These are phyloP conservation scores for Polymixis flavicincta DNA, from an alignment of 2,888 invertebrate genomes.

Conservation along the genomic window DNA sequence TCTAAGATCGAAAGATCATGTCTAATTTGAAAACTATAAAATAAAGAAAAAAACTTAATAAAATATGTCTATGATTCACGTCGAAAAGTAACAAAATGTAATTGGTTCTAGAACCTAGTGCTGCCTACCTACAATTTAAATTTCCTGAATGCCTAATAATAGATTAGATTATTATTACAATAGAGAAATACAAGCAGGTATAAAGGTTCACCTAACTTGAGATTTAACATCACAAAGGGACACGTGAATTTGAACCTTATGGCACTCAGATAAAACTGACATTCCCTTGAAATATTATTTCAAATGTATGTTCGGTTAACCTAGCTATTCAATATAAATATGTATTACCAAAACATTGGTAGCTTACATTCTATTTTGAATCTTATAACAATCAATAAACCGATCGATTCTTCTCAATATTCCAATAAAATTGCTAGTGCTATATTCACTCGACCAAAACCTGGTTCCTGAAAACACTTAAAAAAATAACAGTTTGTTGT, in stretches of 20 bases:
- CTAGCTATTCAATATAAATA: not conserved
- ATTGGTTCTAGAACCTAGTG: not conserved
- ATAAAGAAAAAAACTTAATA: not conserved
- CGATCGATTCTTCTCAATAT: not conserved
- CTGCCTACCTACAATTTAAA: not conserved
- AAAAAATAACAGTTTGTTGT: not conserved
- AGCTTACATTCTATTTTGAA: conserved; percentile 13
- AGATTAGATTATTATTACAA: not conserved
- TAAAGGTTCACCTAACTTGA: not conserved
- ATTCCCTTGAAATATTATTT: not conserved
- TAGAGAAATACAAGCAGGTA: not conserved
- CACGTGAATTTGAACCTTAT: conserved; percentile 17
- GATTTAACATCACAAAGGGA: too few species aligned
- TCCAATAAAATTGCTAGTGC: not conserved
- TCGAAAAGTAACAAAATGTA: not conserved
- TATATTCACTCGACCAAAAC: not conserved
- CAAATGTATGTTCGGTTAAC: not conserved
- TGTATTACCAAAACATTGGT: not conserved
- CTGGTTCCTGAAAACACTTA: not conserved
- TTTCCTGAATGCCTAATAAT: not conserved
- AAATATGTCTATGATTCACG: not conserved
- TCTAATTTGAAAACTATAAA: not conserved
- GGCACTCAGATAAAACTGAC: not conserved
- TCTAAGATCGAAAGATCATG: too few species aligned
- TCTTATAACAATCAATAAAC: not conserved